Evolutionary conservation across 2,797 vertebrate species (phyloP).

Genomic region (Scleropages formosus): DNA sequence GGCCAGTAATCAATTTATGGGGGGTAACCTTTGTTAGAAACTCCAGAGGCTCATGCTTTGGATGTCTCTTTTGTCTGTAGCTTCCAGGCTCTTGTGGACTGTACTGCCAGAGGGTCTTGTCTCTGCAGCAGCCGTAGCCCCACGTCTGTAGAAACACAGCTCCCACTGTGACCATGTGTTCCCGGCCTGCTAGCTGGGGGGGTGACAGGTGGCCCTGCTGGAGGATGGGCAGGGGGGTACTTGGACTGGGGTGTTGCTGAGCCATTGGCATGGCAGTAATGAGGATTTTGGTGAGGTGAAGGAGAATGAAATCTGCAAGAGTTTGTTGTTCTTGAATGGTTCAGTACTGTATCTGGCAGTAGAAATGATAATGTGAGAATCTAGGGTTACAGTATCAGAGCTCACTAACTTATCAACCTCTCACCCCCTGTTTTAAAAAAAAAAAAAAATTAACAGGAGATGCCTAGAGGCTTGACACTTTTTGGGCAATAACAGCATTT

Average conservation of each 20-base stretch:
- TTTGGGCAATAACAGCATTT: too few species aligned
- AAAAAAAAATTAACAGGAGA: too few species aligned
- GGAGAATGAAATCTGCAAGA: background rate
- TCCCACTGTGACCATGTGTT: slow-evolving; percentile 61
- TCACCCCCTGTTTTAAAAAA: too few species aligned
- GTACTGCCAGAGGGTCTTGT: background rate
- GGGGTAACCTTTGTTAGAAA: background rate
- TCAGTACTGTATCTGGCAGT: background rate
- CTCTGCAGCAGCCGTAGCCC: background rate
- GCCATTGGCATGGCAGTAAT: slow-evolving; percentile 4
- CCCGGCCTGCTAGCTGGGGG: slow-evolving; percentile 51
- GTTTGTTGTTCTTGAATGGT: too few species aligned
- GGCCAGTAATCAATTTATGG: background rate
- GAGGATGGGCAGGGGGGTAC: slow-evolving; percentile 38
- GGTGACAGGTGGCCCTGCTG: slow-evolving; percentile 59
- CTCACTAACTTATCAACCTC: too few species aligned
- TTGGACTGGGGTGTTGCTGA: slow-evolving; percentile 16
- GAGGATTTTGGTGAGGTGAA: slow-evolving; percentile 19
- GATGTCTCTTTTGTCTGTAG: background rate
- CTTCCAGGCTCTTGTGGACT: background rate
- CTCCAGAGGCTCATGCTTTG: background rate
- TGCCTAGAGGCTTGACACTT: too few species aligned
- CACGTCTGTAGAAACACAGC: background rate
- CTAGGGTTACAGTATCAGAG: too few species aligned
- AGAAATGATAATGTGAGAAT: background rate